A percentile compares a stretch with the other conserved stretches of the same genome.
Evolutionary conservation across 2,888 invertebrate genomes (phyloP).

Genomic region (Agonum fuliginosum): DNA sequence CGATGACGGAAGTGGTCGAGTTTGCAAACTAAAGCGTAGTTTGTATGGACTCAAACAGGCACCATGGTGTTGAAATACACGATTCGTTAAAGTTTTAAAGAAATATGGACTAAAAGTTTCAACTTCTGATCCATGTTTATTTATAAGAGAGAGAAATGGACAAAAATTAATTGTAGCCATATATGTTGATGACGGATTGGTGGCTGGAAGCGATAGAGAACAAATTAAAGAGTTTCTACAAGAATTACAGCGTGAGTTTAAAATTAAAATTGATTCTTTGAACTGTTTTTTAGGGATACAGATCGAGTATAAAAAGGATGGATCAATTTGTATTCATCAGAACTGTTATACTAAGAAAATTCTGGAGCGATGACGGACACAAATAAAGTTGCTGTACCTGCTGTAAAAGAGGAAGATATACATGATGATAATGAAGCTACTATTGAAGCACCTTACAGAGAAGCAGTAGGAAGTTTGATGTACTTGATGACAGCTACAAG

Average conservation of each 20-base stretch:
- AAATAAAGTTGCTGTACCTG: too few species aligned
- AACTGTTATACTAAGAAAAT: too few species aligned
- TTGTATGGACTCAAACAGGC: constrained; percentile 69
- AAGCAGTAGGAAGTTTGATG: too few species aligned
- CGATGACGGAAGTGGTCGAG: constrained; percentile 63
- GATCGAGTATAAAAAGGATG: too few species aligned
- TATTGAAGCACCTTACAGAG: too few species aligned
- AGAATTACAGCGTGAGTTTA: constrained; percentile 59
- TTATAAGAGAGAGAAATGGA: constrained; percentile 57
- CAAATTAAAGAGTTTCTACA: constrained; percentile 60
- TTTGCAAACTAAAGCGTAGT: constrained; percentile 66
- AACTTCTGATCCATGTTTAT: constrained; percentile 66
- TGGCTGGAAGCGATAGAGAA: constrained; percentile 58
- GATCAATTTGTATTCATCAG: too few species aligned
- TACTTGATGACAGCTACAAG: too few species aligned
- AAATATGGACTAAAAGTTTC: constrained; percentile 29
- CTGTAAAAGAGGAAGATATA: too few species aligned
- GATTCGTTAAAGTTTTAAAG: constrained; percentile 64
- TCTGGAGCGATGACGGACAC: too few species aligned
- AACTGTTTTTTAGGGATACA: too few species aligned
- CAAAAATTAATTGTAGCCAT: constrained; percentile 64
- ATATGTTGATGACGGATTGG: constrained; percentile 67
- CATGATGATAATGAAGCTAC: too few species aligned
- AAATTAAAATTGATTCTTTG: too few species aligned
- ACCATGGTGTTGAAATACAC: constrained; percentile 67